Percentiles rank a stretch among this genome's conserved stretches.
Evolutionary conservation across 1,140 invertebrate genomes (phyloP).

Genomic region (Acromyrmex echinatior): DNA sequence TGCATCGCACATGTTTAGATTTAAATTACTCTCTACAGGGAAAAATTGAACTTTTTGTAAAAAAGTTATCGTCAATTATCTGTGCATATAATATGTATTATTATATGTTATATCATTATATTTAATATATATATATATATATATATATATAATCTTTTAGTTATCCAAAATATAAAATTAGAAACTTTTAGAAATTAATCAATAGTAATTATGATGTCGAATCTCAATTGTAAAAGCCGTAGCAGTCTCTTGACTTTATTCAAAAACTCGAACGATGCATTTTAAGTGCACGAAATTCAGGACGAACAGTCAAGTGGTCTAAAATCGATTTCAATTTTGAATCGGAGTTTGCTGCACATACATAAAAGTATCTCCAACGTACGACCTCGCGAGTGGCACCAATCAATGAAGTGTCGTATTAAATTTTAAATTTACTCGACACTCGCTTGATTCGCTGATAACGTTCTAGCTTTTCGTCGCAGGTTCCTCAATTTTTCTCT

Average conservation of each 20-base stretch:
- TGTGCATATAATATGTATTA: not conserved
- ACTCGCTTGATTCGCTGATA: not conserved
- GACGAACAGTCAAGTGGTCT: not conserved
- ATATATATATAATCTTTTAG: not conserved
- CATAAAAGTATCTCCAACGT: slow-evolving; percentile 14
- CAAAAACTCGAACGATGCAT: not conserved
- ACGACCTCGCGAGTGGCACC: not conserved
- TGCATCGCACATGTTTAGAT: not conserved
- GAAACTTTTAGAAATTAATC: not conserved
- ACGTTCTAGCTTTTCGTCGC: not conserved
- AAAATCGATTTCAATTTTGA: slow-evolving; percentile 32
- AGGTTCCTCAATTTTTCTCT: not conserved
- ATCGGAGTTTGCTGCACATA: slow-evolving; percentile 1
- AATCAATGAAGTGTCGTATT: slow-evolving; percentile 45
- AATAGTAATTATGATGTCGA: slow-evolving; percentile 21
- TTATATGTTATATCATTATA: not conserved
- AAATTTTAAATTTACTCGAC: slow-evolving; percentile 15
- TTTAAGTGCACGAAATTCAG: not conserved
- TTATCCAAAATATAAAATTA: slow-evolving; percentile 11
- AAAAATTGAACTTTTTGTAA: slow-evolving; percentile 7
- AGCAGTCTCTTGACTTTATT: not conserved
- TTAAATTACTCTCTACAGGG: not conserved
- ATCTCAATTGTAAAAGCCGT: slow-evolving; percentile 23
- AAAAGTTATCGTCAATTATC: slow-evolving; percentile 24
- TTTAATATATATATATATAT: slow-evolving; percentile 11